Evolutionary conservation across 1,140 invertebrate species (phyloP).

Genomic region (Aphaenogaster ashmeadi): DNA sequence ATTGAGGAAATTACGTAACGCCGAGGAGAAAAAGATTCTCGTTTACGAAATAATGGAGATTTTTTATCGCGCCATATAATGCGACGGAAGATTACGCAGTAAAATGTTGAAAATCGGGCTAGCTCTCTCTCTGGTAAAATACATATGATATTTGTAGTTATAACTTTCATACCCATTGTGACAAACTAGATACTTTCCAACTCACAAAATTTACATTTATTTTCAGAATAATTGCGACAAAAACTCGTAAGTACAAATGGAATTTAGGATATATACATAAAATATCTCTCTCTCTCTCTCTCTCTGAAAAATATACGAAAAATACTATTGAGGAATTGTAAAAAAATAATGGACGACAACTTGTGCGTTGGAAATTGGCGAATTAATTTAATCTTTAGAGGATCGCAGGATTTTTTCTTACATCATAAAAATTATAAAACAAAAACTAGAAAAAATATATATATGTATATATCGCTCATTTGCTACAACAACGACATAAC

Average conservation of each 20-base stretch:
- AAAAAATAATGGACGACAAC: not conserved
- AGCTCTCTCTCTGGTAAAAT: slow-evolving; percentile 1
- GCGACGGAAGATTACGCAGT: not conserved
- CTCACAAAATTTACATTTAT: not conserved
- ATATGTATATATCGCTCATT: no score
- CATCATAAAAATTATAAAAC: no score
- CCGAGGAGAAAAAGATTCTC: not conserved
- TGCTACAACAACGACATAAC: no score
- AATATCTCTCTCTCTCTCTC: not conserved
- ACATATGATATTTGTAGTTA: not conserved
- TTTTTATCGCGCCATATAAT: not conserved
- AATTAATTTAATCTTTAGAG: not conserved
- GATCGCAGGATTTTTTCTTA: no score
- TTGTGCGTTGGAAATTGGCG: not conserved
- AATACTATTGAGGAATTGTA: not conserved
- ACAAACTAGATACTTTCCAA: not conserved
- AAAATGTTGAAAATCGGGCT: not conserved
- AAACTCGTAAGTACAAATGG: not conserved
- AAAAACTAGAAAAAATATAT: no score
- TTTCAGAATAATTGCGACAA: not conserved
- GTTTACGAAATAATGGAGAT: slow-evolving; percentile 3
- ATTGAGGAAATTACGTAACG: slow-evolving; percentile 16
- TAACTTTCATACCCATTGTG: slow-evolving; percentile 13
- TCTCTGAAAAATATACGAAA: not conserved
- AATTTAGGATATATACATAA: not conserved